These are phyloP conservation scores for Thalpophila matura DNA, from an alignment of 2,888 invertebrate genomes.

Conservation along the genomic window DNA sequence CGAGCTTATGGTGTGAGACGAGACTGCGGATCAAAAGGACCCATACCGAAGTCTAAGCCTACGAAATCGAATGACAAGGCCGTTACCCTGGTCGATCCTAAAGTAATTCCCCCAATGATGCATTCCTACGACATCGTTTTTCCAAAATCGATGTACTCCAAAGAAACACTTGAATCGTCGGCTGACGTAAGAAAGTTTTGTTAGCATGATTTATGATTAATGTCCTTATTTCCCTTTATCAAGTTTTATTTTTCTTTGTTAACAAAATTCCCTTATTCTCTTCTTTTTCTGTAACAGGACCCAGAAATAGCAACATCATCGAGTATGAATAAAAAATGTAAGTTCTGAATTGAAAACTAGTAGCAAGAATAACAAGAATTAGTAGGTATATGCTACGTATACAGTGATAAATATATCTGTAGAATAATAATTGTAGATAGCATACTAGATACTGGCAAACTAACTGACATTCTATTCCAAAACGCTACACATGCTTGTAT, in stretches of 20 bases:
- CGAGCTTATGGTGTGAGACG: conserved; percentile 67
- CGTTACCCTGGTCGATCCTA: conserved; percentile 15
- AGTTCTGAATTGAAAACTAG: conserved; percentile 24
- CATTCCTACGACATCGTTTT: not conserved
- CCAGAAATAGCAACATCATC: conserved; percentile 15
- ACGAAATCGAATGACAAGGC: conserved; percentile 5
- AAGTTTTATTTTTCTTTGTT: not conserved
- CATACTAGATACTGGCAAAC: too few species aligned
- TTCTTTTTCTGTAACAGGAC: conserved; percentile 21
- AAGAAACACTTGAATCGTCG: not conserved
- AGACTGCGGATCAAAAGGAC: not conserved
- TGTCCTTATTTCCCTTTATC: not conserved
- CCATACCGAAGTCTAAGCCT: not conserved
- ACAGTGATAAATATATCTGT: not conserved
- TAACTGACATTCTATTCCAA: too few species aligned
- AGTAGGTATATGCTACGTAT: not conserved
- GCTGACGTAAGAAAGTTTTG: conserved; percentile 10
- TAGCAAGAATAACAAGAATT: not conserved
- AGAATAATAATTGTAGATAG: too few species aligned
- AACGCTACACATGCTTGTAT: too few species aligned
- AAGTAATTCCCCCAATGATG: not conserved
- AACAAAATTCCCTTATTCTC: not conserved
- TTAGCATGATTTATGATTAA: not conserved
- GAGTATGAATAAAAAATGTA: conserved; percentile 34
- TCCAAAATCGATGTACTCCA: not conserved